Percentiles rank a stretch among this genome's conserved stretches.
Conservation (phyloP, 2,888 invertebrate species). For the Nomada fucata region DNA sequence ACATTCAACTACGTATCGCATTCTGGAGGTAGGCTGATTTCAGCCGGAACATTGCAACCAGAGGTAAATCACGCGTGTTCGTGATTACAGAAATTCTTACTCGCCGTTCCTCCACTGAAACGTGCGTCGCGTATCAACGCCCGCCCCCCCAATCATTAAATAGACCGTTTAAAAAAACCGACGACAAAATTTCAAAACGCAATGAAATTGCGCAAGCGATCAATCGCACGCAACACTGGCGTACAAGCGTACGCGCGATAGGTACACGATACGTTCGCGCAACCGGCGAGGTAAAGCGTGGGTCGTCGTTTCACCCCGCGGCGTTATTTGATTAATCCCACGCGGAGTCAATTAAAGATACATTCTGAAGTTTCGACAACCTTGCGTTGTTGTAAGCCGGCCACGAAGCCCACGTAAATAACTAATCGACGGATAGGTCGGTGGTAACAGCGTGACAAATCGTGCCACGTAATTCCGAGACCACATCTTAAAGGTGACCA, state of each 20-base stretch:
- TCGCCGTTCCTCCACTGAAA: constrained; percentile 5
- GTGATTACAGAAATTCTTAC: background rate
- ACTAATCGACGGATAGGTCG: background rate
- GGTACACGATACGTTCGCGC: constrained; percentile 10
- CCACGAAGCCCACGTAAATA: constrained; percentile 22
- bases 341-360: constrained; percentile 52
- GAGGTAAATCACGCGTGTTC: background rate
- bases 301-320: constrained; percentile 35
- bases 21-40: background rate
- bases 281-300: constrained; percentile 56
- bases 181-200: too few species aligned
- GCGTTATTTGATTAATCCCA: constrained; percentile 53
- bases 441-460: background rate
- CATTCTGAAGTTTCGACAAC: constrained; percentile 44
- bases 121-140: constrained; percentile 10
- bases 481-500: background rate
- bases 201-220: constrained; percentile 35
- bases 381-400: constrained; percentile 22
- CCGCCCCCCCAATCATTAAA: constrained; percentile 28
- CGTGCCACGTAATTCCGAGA: background rate
- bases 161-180: background rate
- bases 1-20: too few species aligned
- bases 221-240: constrained; percentile 33
- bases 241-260: constrained; percentile 1
- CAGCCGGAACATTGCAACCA: background rate